phyloP scores from a whole-genome alignment of 2,797 vertebrate genomes.

The Sylvilagus floridanus region DNA sequence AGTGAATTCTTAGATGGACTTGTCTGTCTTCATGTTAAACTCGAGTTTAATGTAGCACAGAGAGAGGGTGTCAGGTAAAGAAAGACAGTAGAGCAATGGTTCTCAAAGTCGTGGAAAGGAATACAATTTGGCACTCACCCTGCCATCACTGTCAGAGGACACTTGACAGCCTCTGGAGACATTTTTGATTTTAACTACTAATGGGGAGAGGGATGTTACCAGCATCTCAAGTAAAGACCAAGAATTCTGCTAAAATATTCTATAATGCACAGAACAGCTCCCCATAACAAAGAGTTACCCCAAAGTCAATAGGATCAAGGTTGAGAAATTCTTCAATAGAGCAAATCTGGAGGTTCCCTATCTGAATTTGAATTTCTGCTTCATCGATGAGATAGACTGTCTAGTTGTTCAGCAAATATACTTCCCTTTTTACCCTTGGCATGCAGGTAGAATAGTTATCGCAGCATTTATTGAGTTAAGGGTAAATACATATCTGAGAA shows the following conservation, averaged over 20 bases:
- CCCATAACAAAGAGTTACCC: not conserved
- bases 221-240: not conserved
- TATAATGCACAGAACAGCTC: not conserved
- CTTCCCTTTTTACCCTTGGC: not conserved
- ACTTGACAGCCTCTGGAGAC: not conserved
- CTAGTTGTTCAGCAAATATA: not conserved
- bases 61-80: not conserved
- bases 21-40: not conserved
- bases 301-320: not conserved
- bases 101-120: not conserved
- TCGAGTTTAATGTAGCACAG: conserved; percentile 4
- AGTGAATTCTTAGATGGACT: conserved; percentile 22
- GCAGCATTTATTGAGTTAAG: not conserved
- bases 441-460: not conserved
- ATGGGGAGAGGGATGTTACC: not conserved
- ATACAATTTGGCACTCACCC: fast-evolving
- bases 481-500: not conserved
- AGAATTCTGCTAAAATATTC: not conserved
- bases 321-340: not conserved
- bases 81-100: not conserved
- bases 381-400: not conserved
- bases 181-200: not conserved
- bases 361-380: not conserved
- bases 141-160: not conserved
- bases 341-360: not conserved